A percentile compares a stretch with the other conserved stretches of the same genome.
Conservation (phyloP, 2,888 invertebrate genomes). For the Lochmaea capreae region DNA sequence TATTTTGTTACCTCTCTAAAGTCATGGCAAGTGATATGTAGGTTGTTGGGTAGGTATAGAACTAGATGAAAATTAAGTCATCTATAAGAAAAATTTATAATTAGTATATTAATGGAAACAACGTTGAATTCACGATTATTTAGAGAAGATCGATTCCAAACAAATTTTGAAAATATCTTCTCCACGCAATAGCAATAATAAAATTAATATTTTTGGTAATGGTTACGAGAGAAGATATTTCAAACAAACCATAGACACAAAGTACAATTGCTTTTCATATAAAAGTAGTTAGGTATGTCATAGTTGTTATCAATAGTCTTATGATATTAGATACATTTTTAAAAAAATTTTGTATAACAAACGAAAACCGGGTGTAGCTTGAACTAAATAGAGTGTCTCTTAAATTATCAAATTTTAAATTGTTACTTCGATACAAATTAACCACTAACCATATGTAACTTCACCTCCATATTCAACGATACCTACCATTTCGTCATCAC, state of each 20-base stretch:
- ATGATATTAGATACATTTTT: conserved; percentile 49
- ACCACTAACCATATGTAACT: conserved; percentile 51
- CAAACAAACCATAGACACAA: conserved; percentile 36
- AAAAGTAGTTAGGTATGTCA: conserved; percentile 37
- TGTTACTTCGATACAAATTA: too few relatives aligned
- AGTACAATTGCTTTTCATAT: conserved; percentile 38
- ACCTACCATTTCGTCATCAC: conserved; percentile 66
- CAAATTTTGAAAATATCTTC: conserved; percentile 53
- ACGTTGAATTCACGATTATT: not conserved
- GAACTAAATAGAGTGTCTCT: conserved; percentile 32
- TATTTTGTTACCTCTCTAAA: not conserved
- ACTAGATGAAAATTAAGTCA: not conserved
- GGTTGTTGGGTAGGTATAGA: not conserved
- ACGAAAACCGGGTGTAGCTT: conserved; percentile 39
- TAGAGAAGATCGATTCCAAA: not conserved
- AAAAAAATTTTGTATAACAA: conserved; percentile 49
- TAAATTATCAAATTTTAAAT: too few relatives aligned
- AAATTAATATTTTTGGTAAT: conserved; percentile 47
- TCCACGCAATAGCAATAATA: conserved; percentile 63
- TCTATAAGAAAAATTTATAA: not conserved
- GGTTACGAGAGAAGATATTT: conserved; percentile 52
- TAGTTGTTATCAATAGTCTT: conserved; percentile 45
- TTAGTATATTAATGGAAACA: not conserved
- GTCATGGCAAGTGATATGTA: not conserved
- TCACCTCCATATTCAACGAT: conserved; percentile 69